Conservation (phyloP, 2,888 invertebrate genomes). For the Chirona hameri region DNA sequence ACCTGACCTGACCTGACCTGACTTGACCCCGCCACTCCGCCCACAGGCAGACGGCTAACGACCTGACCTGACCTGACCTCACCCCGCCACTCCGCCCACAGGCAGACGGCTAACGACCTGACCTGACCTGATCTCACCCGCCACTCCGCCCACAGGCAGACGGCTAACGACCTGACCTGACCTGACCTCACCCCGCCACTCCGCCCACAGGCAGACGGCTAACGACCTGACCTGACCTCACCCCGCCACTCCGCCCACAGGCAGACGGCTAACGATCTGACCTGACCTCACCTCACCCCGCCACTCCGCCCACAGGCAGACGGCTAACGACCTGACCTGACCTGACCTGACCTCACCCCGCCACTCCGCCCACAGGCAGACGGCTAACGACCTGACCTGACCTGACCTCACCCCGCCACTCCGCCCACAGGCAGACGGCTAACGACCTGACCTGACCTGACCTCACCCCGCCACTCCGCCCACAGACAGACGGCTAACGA, state of each 20-base stretch:
- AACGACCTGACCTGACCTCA: neutral
- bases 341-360: too few species aligned
- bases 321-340: conserved; percentile 81
- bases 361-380: too few species aligned
- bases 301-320: conserved; percentile 62
- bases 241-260: too few species aligned
- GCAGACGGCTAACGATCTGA: too few species aligned
- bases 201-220: too few species aligned
- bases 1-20: conserved; percentile 60
- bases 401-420: neutral
- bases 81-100: too few species aligned
- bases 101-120: too few species aligned
- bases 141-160: conserved; percentile 62
- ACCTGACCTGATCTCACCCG: neutral
- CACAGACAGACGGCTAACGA: conserved; percentile 88
- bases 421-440: too few species aligned
- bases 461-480: neutral
- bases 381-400: neutral
- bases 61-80: neutral
- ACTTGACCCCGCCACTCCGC: too few species aligned
- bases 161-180: conserved; percentile 81
- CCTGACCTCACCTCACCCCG: neutral
- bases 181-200: too few species aligned
- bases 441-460: too few species aligned
- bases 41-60: too few species aligned